phyloP scores from a whole-genome alignment of 2,113 vertebrate genomes.

The Calypte anna region DNA sequence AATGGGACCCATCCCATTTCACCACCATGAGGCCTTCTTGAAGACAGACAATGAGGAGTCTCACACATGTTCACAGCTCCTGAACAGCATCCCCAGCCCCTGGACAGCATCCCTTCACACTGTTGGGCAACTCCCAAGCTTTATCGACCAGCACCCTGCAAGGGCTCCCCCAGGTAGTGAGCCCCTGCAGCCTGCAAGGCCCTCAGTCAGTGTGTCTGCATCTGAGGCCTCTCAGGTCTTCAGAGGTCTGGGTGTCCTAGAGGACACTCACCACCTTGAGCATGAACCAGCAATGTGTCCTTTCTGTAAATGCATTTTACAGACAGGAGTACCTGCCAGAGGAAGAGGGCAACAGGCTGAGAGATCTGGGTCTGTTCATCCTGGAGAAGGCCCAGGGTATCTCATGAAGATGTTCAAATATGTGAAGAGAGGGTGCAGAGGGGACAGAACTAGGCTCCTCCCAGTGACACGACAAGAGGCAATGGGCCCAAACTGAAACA shows the following conservation, averaged over 20 bases:
- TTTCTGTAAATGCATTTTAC: not conserved
- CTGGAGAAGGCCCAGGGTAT: not conserved
- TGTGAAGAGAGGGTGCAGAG: no score
- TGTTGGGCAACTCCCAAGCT: fast-evolving
- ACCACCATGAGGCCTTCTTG: not conserved
- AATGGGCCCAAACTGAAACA: not conserved
- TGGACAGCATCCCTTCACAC: not conserved
- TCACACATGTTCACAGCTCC: not conserved
- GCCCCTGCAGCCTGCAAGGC: not conserved
- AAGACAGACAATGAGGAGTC: not conserved
- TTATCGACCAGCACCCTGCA: fast-evolving
- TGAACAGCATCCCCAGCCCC: not conserved
- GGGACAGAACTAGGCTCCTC: no score
- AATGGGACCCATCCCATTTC: not conserved
- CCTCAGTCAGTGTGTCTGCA: fast-evolving
- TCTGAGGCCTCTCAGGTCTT: not conserved
- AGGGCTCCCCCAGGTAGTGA: not conserved
- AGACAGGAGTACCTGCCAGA: not conserved
- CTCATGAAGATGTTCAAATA: no score
- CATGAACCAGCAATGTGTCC: not conserved
- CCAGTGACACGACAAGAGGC: not conserved
- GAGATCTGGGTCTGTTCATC: not conserved
- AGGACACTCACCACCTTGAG: not conserved
- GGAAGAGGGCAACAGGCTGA: not conserved
- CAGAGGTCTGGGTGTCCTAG: not conserved